Evolutionary conservation across 2,888 invertebrate genomes (phyloP), one percentile per base, ranked within the genome.

Genomic region (Notocelia uddmanniana): DNA sequence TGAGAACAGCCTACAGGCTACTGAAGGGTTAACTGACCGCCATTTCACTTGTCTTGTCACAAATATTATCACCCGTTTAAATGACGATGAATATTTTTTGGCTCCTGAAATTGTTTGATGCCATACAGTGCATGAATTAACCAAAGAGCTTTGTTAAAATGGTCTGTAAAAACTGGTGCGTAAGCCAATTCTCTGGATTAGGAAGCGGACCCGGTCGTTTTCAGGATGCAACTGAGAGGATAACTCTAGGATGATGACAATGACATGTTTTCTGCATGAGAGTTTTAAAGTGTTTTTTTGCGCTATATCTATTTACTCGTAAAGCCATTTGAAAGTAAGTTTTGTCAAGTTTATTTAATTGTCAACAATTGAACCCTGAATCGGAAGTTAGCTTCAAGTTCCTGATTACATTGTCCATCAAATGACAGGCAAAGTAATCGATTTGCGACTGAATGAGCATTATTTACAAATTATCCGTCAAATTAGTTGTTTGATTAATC

Each of bases 401-500:
- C 54, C 64, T 54, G 52, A 54, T 64, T 64, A n/a, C 52, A 54
- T 64, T 64, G 64, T 64, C 54, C 52, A 23, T 64, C 63, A 15
- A 21, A 64, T 63, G 64, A 54, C 52, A 64, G 66, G 66, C 66
- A 67, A 57, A 57, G 13, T 1, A 64, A 64, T 64, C 64, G 64
- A 64, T 64, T 69, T 55, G 55, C 48, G 45, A 69, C 21, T 23
- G 55, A 66, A 41, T 66, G 54, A 18, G 19, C 66, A 67, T 57
- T 67, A 57, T 26, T 55, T 45, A 45, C 57, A 26, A 67, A 57
- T 67, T 67, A 67, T 57, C 57, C 66, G 55, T 26, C 45, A 67
- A 57, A 57, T 19, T 18, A 13, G 19, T 67, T 45, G 45, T 26
- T 58, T 57, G 45, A 67, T 57, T 67, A 10, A 67, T 57, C 23